Percentiles rank a stretch among this genome's conserved stretches.
Evolutionary conservation across 2,797 vertebrate genomes (phyloP).

Genomic region (Syngnathus acus): DNA sequence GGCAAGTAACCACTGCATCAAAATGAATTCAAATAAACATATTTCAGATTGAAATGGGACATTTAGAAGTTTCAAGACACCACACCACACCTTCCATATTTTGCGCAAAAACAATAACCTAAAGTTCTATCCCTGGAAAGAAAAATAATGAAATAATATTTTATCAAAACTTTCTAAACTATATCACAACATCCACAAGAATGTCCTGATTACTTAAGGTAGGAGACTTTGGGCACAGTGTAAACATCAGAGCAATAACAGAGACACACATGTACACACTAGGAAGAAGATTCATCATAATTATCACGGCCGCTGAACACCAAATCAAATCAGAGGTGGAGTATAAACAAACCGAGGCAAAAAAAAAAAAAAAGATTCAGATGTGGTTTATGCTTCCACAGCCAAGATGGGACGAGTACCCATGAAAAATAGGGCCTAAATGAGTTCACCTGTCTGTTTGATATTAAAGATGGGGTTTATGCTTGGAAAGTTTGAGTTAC

Average conservation of each 20-base stretch:
- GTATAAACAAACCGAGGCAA: constrained; percentile 49
- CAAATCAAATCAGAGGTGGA: constrained; percentile 48
- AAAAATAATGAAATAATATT: not conserved
- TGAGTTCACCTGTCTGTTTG: constrained; percentile 27
- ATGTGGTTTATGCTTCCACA: constrained; percentile 25
- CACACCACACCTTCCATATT: not conserved
- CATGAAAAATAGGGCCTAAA: constrained; percentile 13
- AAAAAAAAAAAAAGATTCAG: constrained; percentile 17
- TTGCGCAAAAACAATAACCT: not conserved
- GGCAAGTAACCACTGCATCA: not conserved
- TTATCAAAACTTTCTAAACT: not conserved
- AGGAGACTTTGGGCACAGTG: not conserved
- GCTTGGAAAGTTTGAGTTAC: constrained; percentile 39
- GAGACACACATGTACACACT: not conserved
- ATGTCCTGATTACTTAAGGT: not conserved
- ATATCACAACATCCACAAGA: not conserved
- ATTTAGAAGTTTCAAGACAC: not conserved
- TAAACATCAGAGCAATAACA: not conserved
- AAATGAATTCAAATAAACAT: not conserved
- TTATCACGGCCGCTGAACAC: constrained; percentile 56
- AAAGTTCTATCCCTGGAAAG: not conserved
- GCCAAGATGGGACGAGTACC: constrained; percentile 34
- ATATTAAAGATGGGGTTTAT: constrained; percentile 33
- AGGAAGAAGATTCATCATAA: constrained; percentile 57
- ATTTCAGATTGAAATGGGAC: not conserved